A percentile compares a stretch with the other conserved stretches of the same genome.
These are phyloP conservation scores for Raillietiella orientalis DNA, from an alignment of 2,888 invertebrate genomes.

Conservation along the genomic window DNA sequence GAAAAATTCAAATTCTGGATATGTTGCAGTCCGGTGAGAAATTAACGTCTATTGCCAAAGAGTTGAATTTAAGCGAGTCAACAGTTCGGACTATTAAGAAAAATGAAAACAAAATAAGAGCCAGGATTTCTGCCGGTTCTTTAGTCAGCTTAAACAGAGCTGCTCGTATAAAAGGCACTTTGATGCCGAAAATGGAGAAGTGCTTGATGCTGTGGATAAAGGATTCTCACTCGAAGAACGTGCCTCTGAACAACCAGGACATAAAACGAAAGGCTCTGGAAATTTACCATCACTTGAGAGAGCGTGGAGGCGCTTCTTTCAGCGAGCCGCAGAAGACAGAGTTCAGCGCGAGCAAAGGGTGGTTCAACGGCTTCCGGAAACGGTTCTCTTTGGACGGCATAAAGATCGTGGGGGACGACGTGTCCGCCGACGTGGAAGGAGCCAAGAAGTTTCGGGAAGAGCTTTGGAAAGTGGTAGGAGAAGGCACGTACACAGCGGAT, in stretches of 20 bases:
- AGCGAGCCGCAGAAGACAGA: constrained; percentile 2
- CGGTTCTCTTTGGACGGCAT: constrained; percentile 4
- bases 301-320: no score
- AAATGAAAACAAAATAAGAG: constrained; percentile 3
- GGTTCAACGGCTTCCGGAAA: constrained; percentile 5
- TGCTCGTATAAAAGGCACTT: constrained; percentile 2
- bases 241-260: constrained; percentile 2
- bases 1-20: constrained; percentile 5
- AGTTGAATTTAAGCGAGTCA: constrained; percentile 2
- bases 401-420: constrained; percentile 3
- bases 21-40: constrained; percentile 3
- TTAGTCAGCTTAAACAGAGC: constrained; percentile 3
- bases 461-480: constrained; percentile 1
- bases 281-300: constrained; percentile 3
- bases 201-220: constrained; percentile 3
- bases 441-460: constrained; percentile 4
- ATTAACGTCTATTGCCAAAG: constrained; percentile 1
- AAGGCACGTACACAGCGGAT: constrained; percentile 3
- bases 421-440: constrained; percentile 4
- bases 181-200: constrained; percentile 4
- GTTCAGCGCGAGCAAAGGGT: constrained; percentile 4
- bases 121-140: no score
- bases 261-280: constrained; percentile 4
- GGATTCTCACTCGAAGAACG: constrained; percentile 3
- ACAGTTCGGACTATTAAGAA: constrained; percentile 3